Evolutionary conservation across 2,888 invertebrate species (phyloP), one percentile per base, ranked within the genome.

Genomic region (Dolomedes plantarius): DNA sequence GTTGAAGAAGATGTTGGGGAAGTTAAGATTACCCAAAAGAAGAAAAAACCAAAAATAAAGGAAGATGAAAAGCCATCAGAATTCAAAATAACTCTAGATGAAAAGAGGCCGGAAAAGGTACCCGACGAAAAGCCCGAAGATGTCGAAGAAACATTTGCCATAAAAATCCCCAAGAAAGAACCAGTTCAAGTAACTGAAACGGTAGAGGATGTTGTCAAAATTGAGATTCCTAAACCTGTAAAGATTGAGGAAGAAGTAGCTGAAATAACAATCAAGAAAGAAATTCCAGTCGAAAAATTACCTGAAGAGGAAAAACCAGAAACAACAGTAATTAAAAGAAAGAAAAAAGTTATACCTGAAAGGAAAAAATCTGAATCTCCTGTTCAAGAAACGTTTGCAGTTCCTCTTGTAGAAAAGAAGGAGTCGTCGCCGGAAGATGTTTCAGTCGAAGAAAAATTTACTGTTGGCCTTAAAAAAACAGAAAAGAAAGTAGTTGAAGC

Each of bases 231-330:
- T 13, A 31, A 76, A 32, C 27, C 36, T 23, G 46, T 68, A 9
- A 41, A 72, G 16, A 62, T 50, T 36, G 85, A 65, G 41, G 80
- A 75, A 39, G 87, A 77, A 72, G 79, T 73, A 16, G 82, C 77
- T 31, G 87, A 88, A 73, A 90, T 91, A 72, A 90, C 90, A 0
- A 88, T 90, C 19, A 90, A 88, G 89, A 90, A 90, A 62, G 90
- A 89, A 56, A 90, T 91, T 39, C 90, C 91, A 1, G 91, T 91
- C 89, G 91, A 92, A 67, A 90, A 91, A 79, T 86, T 88, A 68
- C 11, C 90, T 83, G 89, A 90, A 88, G 88, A 88, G 16, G 68
- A 65, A 32, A 73, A 73, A 69, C 29, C 80, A 9, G 67, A 77
- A 74, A 72, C 69, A 11, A 29, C 71, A 9, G 82, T 79, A 3